Evolutionary conservation across 2,797 vertebrate genomes (phyloP), one percentile per base, ranked within the genome.

Genomic region (Dendrocincla tyrannina): DNA sequence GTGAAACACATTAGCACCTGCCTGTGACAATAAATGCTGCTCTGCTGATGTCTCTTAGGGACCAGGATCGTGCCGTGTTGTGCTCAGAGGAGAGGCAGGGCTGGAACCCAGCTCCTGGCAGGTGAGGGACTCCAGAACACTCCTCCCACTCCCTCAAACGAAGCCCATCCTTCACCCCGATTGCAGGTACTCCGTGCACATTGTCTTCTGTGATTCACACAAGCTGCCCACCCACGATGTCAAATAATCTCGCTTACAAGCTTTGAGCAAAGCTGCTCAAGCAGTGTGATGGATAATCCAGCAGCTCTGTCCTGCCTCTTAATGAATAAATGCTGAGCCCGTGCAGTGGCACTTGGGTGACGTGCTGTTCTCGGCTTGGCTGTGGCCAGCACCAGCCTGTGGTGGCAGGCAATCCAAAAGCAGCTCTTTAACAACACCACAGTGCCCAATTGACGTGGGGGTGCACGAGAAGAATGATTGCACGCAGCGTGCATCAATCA

Each of bases 401-500:
- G 74, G 82, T 78, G 88, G 56, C 89, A 92, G 92, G 77, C 67
- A 68, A 17, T 88, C 86, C 62, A 87, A 91, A 84, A 52, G 89
- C 78, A 69, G 88, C 91, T 94, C 92, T 94, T 97, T 88, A 96
- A 96, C 85, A 95, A 95, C 49, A 66, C 86, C 79, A 89, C 84
- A 85, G 73, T 50, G 88, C 97, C 64, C 87, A 89, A 80, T 10
- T 91, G 97, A 86, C 88, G 87, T 62, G 67, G 44, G 78, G 67
- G 76, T n/a, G 55, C 92, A 72, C 67, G 89, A 80, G 97, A 50
- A 97, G 97, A 98, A 81, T 95, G 95, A 98, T 96, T 82, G 89
- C 88, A 83, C 78, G 41, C 89, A 84, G 87, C 59, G 62, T 8
- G 81, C 96, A 98, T 98, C 97, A 94, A 97, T 98, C 97, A 98